Conservation (phyloP, 2,113 vertebrate species). For the Phalacrocorax carbo region DNA sequence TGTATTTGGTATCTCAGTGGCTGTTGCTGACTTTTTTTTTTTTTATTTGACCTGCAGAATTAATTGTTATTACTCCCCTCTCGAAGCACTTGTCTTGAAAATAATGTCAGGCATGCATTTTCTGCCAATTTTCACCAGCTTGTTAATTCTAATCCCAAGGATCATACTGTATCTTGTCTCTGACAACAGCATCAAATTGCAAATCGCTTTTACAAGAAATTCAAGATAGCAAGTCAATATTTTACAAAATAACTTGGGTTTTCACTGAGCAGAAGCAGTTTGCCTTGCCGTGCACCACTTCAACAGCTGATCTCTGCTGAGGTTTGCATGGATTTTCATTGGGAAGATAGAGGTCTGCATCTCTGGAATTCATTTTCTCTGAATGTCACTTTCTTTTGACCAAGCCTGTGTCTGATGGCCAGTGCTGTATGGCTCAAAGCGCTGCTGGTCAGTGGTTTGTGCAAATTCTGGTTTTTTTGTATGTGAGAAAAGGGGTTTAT, state of each 20-base stretch:
- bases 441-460: not conserved
- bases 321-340: not conserved
- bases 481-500: not conserved
- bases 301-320: not conserved
- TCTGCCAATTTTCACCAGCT: not conserved
- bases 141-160: not conserved
- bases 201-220: not conserved
- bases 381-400: not conserved
- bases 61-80: not conserved
- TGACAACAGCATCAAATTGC: not conserved
- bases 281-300: not conserved
- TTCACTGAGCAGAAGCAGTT: not conserved
- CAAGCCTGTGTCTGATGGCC: not conserved
- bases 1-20: not conserved
- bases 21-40: not conserved
- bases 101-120: accelerated
- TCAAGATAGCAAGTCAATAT: not conserved
- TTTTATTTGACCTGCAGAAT: not conserved
- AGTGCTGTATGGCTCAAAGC: not conserved
- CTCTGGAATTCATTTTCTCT: not conserved
- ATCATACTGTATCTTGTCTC: not conserved
- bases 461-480: not conserved
- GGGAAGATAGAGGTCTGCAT: not conserved
- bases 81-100: not conserved
- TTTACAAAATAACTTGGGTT: not conserved